A percentile compares a stretch with the other conserved stretches of the same genome.
phyloP scores from a whole-genome alignment of 2,113 vertebrate species.

The Fregata magnificens region DNA sequence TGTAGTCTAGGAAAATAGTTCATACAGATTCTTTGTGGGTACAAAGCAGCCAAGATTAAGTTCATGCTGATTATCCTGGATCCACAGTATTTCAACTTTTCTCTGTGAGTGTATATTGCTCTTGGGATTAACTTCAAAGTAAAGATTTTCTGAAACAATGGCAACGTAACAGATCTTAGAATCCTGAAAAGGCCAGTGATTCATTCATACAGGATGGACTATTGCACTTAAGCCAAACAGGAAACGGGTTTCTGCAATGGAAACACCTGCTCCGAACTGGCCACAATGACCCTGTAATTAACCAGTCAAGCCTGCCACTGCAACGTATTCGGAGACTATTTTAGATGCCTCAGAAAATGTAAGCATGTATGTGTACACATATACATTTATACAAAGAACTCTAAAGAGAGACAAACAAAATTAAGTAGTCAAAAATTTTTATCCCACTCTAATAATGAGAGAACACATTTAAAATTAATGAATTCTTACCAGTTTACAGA shows the following conservation, averaged over 20 bases:
- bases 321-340: not conserved
- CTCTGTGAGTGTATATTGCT: not conserved
- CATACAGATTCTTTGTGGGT: not conserved
- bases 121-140: not conserved
- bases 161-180: not conserved
- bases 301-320: not conserved
- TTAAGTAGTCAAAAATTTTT: not conserved
- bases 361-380: not conserved
- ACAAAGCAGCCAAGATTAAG: not conserved
- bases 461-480: not conserved
- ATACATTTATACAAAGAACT: not conserved
- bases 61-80: not conserved
- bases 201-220: not conserved
- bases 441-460: not conserved
- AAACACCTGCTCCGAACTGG: not conserved
- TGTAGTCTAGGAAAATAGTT: not conserved
- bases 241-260: not conserved
- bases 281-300: not conserved
- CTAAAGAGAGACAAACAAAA: not conserved
- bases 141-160: not conserved
- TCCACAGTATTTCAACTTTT: not conserved
- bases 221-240: not conserved
- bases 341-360: not conserved
- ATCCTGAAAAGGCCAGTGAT: not conserved
- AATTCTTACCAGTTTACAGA: not conserved